phyloP scores from a whole-genome alignment of 2,113 vertebrate species.

The Cheirogaleus medius region DNA sequence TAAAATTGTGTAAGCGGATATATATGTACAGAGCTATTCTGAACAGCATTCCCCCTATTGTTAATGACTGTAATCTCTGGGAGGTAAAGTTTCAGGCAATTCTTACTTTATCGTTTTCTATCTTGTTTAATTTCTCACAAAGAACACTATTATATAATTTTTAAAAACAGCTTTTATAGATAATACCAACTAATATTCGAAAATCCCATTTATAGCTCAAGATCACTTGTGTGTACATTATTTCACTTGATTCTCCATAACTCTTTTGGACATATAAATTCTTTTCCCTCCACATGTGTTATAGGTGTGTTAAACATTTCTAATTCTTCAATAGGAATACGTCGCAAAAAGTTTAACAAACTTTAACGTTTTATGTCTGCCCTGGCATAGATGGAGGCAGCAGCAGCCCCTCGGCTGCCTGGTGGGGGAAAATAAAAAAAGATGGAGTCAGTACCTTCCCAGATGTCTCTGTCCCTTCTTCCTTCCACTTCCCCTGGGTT shows the following conservation, averaged over 20 bases:
- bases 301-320: neutral
- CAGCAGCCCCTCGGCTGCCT: neutral
- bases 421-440: neutral
- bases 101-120: neutral
- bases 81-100: neutral
- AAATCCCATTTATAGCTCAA: neutral
- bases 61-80: neutral
- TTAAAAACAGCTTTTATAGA: neutral
- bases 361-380: neutral
- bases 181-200: neutral
- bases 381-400: neutral
- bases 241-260: neutral
- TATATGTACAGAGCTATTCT: neutral
- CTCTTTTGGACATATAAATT: neutral
- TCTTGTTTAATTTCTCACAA: neutral
- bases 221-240: neutral
- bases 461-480: conserved; percentile 57
- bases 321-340: neutral
- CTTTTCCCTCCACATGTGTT: neutral
- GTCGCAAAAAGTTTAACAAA: neutral
- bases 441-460: conserved; percentile 52
- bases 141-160: neutral
- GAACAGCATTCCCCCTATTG: neutral
- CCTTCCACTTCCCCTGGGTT: conserved; percentile 22
- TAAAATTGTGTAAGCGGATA: neutral